Evolutionary conservation across 2,113 vertebrate species (phyloP).

Genomic region (Micromys minutus): DNA sequence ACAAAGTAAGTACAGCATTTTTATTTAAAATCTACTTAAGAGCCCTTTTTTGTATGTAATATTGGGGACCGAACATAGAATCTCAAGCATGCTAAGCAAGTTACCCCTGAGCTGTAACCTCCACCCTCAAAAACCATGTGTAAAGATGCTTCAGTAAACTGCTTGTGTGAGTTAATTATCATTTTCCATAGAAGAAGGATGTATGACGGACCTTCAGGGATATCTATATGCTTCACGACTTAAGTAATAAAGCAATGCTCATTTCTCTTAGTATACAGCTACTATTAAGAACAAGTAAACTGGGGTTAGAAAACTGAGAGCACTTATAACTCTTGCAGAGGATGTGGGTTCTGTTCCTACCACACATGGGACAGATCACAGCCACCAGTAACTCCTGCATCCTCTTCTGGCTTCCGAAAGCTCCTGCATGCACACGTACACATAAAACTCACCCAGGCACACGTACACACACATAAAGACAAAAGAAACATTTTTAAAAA

Average conservation of each 20-base stretch:
- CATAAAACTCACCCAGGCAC: not conserved
- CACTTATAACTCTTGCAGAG: not conserved
- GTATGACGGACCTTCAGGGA: not conserved
- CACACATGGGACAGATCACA: too few species aligned
- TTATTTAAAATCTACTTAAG: not conserved
- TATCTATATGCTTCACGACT: not conserved
- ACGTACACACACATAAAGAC: not conserved
- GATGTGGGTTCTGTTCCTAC: not conserved
- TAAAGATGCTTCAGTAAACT: not conserved
- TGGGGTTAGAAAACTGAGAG: not conserved
- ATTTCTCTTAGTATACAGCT: not conserved
- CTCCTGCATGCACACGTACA: not conserved
- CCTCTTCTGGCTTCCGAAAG: not conserved
- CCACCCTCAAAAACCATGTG: not conserved
- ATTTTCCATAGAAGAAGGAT: constrained; percentile 31
- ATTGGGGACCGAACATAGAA: not conserved
- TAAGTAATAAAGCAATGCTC: not conserved
- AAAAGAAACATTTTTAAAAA: not conserved
- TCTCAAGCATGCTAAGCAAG: not conserved
- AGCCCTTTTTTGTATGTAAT: not conserved
- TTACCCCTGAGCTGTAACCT: not conserved
- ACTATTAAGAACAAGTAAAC: not conserved
- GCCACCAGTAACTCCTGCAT: too few species aligned
- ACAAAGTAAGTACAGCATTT: not conserved
- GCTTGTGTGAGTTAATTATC: too few species aligned